Evolutionary conservation across 2,113 vertebrate species (phyloP).

Genomic region (Pachycephala philippinensis): DNA sequence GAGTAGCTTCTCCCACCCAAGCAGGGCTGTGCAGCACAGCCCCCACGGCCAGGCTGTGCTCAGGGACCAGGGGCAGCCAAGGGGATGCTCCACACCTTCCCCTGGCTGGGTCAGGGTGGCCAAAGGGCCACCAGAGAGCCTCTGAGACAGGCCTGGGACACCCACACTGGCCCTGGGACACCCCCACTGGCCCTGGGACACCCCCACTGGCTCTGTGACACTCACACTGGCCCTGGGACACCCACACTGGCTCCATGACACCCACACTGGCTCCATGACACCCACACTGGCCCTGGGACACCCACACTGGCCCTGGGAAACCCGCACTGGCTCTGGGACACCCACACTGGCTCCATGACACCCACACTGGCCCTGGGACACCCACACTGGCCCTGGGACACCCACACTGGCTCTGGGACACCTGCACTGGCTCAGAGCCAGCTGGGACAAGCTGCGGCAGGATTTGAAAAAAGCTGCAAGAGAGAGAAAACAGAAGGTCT

Average conservation of each 20-base stretch:
- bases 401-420: neutral
- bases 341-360: too few relatives aligned
- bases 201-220: neutral
- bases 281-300: too few relatives aligned
- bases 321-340: too few relatives aligned
- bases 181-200: neutral
- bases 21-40: neutral
- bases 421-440: neutral
- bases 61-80: accelerated
- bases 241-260: too few relatives aligned
- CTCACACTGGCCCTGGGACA: neutral
- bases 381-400: too few relatives aligned
- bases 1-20: neutral
- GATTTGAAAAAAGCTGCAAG: neutral
- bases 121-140: neutral
- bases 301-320: too few relatives aligned
- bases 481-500: neutral
- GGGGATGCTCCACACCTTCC: neutral
- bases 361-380: too few relatives aligned
- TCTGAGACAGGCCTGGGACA: neutral
- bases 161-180: neutral
- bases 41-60: accelerated
- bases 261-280: too few relatives aligned
- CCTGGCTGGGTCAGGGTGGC: neutral
- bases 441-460: neutral